phyloP scores from a whole-genome alignment of 2,113 vertebrate species.

The Microtus pennsylvanicus region DNA sequence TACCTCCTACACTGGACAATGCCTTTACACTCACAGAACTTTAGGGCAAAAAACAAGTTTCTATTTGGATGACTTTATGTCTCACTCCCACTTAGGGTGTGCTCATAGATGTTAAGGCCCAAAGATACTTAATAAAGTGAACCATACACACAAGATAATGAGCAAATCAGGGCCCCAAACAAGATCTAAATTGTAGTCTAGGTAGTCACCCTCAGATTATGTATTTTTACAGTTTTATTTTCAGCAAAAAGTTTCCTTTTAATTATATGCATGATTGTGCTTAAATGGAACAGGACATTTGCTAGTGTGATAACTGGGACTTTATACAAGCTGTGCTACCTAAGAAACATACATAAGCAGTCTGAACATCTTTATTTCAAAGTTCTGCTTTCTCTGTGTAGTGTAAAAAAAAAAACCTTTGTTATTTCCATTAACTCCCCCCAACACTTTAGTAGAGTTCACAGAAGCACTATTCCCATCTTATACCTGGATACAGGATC shows the following conservation, averaged over 20 bases:
- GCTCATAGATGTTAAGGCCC: background rate
- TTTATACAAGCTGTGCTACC: slow-evolving; percentile 8
- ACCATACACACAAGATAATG: background rate
- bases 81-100: background rate
- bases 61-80: background rate
- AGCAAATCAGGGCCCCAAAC: background rate
- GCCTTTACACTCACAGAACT: background rate
- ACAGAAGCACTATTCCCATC: slow-evolving; percentile 42
- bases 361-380: slow-evolving; percentile 56
- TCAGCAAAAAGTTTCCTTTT: slow-evolving; percentile 44
- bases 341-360: slow-evolving; percentile 8
- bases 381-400: slow-evolving; percentile 44
- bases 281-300: slow-evolving; percentile 56
- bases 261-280: slow-evolving; percentile 43
- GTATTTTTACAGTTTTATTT: slow-evolving; percentile 54
- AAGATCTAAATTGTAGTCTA: background rate
- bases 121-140: background rate
- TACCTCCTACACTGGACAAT: background rate
- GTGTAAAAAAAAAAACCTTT: background rate
- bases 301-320: slow-evolving; percentile 8
- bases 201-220: background rate
- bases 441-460: slow-evolving; percentile 41
- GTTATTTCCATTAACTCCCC: slow-evolving; percentile 46
- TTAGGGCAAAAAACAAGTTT: background rate
- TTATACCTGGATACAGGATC: slow-evolving; percentile 62